Evolutionary conservation across 2,888 invertebrate species (phyloP).

Genomic region (Elmis aenea): DNA sequence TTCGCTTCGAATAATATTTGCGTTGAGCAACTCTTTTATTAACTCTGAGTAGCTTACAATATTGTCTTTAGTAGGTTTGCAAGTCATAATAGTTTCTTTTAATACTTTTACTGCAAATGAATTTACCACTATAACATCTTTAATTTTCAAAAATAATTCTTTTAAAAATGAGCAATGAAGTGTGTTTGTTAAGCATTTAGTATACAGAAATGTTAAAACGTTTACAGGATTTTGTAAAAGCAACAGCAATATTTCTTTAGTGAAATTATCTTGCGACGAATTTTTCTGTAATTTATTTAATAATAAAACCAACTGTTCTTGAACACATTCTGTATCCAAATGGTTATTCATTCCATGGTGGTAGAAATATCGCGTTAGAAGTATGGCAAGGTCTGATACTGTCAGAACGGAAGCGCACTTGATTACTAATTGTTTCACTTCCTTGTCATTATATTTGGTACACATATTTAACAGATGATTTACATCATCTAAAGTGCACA

Average conservation of each 20-base stretch:
- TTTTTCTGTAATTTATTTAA: slow-evolving; percentile 33
- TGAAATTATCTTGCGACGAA: slow-evolving; percentile 19
- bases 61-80: slow-evolving; percentile 27
- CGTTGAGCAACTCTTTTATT: slow-evolving; percentile 28
- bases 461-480: slow-evolving; percentile 28
- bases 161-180: slow-evolving; percentile 27
- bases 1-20: slow-evolving; percentile 21
- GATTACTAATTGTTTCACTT: slow-evolving; percentile 29
- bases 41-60: slow-evolving; percentile 28
- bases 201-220: slow-evolving; percentile 30
- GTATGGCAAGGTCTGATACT: slow-evolving; percentile 25
- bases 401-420: slow-evolving; percentile 35
- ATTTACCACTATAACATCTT: slow-evolving; percentile 25
- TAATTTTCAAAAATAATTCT: slow-evolving; percentile 15
- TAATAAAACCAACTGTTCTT: slow-evolving; percentile 25
- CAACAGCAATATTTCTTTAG: slow-evolving; percentile 32
- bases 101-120: slow-evolving; percentile 29
- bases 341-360: slow-evolving; percentile 28
- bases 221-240: slow-evolving; percentile 36
- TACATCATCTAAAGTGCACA: slow-evolving; percentile 35
- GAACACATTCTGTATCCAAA: slow-evolving; percentile 23
- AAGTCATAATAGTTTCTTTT: slow-evolving; percentile 21
- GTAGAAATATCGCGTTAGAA: slow-evolving; percentile 32
- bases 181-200: slow-evolving; percentile 33
- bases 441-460: slow-evolving; percentile 18